A percentile compares a stretch with the other conserved stretches of the same genome.
Conservation (phyloP, 2,888 invertebrate genomes). For the Didymodactylos carnosus region DNA sequence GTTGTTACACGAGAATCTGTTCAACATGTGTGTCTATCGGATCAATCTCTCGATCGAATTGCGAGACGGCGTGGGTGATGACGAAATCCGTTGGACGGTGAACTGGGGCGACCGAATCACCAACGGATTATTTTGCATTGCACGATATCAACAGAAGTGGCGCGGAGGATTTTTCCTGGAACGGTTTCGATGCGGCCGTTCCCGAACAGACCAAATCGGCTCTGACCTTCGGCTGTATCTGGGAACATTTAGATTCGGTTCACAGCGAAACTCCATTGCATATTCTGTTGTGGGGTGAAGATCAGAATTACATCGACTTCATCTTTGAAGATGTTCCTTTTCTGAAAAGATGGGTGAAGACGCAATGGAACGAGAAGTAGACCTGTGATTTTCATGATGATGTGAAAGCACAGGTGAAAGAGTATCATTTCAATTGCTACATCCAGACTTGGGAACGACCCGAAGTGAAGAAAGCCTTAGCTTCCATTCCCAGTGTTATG, state of each 20-base stretch:
- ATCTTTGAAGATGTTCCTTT: background rate
- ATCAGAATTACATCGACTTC: background rate
- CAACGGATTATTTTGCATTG: background rate
- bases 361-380: background rate
- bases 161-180: background rate
- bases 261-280: background rate
- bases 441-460: background rate
- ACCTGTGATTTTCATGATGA: background rate
- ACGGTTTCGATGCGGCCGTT: background rate
- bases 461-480: background rate
- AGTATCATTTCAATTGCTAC: background rate
- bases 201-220: background rate
- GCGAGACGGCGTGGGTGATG: background rate
- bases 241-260: background rate
- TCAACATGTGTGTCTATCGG: background rate
- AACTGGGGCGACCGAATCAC: background rate
- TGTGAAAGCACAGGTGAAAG: background rate
- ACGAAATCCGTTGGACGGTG: background rate
- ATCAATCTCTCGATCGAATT: background rate
- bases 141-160: background rate
- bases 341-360: background rate
- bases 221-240: background rate
- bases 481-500: background rate
- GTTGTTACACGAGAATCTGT: background rate
- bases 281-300: background rate